These are phyloP conservation scores for Esox niger DNA, from an alignment of 2,113 vertebrate species.

Conservation along the genomic window DNA sequence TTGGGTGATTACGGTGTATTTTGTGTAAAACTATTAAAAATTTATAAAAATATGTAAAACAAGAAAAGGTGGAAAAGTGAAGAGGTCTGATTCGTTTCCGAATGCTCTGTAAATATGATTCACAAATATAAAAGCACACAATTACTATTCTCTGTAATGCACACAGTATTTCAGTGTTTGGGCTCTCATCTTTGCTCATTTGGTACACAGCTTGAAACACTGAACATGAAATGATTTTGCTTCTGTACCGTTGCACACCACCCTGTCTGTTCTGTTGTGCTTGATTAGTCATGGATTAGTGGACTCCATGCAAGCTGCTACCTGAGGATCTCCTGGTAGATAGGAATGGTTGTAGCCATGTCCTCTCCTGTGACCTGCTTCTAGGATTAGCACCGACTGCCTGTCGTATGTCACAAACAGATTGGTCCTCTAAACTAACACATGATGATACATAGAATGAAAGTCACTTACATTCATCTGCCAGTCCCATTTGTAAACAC, in stretches of 20 bases:
- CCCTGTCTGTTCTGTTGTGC: background rate
- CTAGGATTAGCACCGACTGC: background rate
- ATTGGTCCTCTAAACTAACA: background rate
- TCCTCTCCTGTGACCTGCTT: background rate
- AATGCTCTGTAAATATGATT: background rate
- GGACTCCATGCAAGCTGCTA: background rate
- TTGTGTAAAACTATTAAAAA: too few relatives aligned
- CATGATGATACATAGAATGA: background rate
- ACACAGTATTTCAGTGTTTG: slow-evolving; percentile 5
- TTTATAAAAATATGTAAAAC: background rate
- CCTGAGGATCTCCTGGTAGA: background rate
- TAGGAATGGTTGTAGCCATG: background rate
- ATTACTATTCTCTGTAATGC: background rate
- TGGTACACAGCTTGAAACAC: slow-evolving; percentile 1
- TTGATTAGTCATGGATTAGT: background rate
- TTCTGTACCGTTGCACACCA: background rate
- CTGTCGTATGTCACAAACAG: background rate
- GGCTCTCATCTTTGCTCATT: background rate
- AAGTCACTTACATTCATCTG: background rate
- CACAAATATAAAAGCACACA: background rate
- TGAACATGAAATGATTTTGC: background rate
- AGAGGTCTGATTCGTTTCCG: background rate
- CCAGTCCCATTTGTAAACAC: slow-evolving; percentile 26
- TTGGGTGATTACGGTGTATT: too few relatives aligned
- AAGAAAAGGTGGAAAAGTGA: too few relatives aligned